phyloP scores from a whole-genome alignment of 2,888 invertebrate species.

The Papilio protenor region DNA sequence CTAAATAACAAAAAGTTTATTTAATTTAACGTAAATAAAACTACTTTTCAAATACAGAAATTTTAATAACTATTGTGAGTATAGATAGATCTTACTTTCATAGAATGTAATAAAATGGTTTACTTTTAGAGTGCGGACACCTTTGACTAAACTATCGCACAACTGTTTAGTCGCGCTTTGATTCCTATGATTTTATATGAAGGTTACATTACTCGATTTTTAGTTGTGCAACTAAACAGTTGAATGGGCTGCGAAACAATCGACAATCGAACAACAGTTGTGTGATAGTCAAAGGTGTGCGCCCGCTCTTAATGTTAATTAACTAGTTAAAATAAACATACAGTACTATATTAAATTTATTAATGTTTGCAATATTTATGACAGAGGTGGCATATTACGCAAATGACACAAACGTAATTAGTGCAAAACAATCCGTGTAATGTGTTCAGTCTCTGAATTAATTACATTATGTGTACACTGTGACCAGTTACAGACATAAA shows the following conservation, averaged over 20 bases:
- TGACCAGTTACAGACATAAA: constrained; percentile 11
- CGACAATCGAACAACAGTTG: no score
- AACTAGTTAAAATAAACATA: background rate
- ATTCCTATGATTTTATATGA: no score
- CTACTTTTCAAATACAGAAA: no score
- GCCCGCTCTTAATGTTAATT: background rate
- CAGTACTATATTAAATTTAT: constrained; percentile 8
- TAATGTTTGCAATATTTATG: constrained; percentile 23
- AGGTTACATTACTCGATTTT: no score
- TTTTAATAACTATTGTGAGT: background rate
- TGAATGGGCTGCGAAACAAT: no score
- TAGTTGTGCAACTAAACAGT: no score
- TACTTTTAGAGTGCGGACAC: no score
- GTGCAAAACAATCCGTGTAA: constrained; percentile 22
- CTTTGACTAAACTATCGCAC: no score
- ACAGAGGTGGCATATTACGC: constrained; percentile 1
- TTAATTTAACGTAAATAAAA: no score
- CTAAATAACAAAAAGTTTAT: background rate
- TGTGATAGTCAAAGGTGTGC: background rate
- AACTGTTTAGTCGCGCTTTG: no score
- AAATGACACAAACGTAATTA: constrained; percentile 27
- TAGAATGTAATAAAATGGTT: no score
- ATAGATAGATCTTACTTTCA: background rate
- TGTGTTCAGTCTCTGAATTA: constrained; percentile 22
- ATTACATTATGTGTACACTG: constrained; percentile 22